Conservation (phyloP, 2,113 vertebrate genomes). For the Lynx canadensis region DNA sequence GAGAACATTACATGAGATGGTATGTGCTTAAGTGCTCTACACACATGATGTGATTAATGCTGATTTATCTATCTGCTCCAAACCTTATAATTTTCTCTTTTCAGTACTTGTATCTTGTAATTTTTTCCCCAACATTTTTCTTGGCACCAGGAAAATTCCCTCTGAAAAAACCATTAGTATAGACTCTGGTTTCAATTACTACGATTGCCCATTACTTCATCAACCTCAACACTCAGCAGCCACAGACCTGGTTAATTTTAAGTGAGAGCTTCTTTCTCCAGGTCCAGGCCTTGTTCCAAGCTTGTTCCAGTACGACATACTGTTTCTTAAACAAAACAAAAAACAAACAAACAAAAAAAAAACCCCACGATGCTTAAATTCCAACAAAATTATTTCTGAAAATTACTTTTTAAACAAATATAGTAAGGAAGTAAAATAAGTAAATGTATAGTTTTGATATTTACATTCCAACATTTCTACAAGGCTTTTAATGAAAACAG, state of each 20-base stretch:
- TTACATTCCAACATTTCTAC: background rate
- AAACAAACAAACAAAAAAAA: background rate
- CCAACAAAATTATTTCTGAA: background rate
- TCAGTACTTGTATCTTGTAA: background rate
- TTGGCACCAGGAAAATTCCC: conserved; percentile 6
- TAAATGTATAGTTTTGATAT: background rate
- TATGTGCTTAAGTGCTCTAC: background rate
- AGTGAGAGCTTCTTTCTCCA: background rate
- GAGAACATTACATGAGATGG: background rate
- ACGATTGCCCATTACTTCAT: background rate
- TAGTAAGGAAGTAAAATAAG: background rate
- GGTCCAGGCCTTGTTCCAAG: background rate
- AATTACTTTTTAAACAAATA: background rate
- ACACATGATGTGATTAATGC: background rate
- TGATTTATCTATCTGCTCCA: background rate
- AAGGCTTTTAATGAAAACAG: background rate
- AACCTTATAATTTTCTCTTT: background rate
- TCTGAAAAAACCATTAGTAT: conserved; percentile 22
- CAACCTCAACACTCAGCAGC: background rate
- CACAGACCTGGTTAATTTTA: conserved; percentile 25
- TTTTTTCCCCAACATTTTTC: background rate
- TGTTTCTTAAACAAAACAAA: background rate
- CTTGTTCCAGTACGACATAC: background rate
- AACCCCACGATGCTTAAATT: background rate
- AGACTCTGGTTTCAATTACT: conserved; percentile 36